Evolutionary conservation across 2,888 invertebrate species (phyloP).

Genomic region (Phyllotreta cruciferae): DNA sequence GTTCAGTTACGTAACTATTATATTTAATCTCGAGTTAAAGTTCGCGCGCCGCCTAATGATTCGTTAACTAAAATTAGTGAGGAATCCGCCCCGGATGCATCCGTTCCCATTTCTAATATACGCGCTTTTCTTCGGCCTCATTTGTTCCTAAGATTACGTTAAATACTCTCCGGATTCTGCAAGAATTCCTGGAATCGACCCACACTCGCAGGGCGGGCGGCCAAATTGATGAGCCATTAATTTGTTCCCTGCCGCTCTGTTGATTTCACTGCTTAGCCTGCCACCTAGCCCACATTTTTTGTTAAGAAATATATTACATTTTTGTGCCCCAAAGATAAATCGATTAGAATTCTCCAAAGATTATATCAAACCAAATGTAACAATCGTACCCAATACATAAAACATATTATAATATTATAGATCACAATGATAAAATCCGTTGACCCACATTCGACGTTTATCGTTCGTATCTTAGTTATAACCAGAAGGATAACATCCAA

Average conservation of each 20-base stretch:
- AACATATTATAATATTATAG: background rate
- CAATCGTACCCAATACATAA: no score
- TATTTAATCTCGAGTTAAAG: conserved; percentile 61
- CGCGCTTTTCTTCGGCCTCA: conserved; percentile 49
- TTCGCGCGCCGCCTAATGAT: conserved; percentile 58
- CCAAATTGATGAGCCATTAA: conserved; percentile 24
- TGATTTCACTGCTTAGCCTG: background rate
- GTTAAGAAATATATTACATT: no score
- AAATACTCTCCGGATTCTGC: conserved; percentile 39
- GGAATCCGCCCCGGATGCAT: conserved; percentile 49
- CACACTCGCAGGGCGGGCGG: conserved; percentile 10
- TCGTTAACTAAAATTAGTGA: conserved; percentile 58
- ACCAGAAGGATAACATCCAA: conserved; percentile 27
- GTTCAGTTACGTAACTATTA: conserved; percentile 60
- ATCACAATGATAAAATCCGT: no score
- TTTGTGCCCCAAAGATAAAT: no score
- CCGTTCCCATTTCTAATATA: conserved; percentile 46
- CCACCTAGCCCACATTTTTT: no score
- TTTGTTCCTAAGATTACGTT: conserved; percentile 46
- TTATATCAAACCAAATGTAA: background rate
- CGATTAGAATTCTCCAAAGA: no score
- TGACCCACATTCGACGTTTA: no score
- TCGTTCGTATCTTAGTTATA: no score
- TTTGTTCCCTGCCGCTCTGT: conserved; percentile 21
- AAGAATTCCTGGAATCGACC: conserved; percentile 35